Conservation (phyloP, 2,113 vertebrate genomes). For the Chinchilla lanigera region DNA sequence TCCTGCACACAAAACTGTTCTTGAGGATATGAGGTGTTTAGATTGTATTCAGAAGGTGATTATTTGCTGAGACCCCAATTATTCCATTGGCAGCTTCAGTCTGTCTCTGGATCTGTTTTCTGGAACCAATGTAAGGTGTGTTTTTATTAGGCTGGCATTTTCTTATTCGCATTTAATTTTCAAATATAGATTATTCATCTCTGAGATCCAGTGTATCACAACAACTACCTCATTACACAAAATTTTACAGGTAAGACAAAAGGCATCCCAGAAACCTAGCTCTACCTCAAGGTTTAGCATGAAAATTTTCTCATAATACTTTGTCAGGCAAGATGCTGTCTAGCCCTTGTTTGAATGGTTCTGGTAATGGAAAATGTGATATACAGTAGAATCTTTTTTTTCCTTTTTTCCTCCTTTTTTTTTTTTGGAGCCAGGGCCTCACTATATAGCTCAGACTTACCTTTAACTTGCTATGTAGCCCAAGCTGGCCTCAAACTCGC, state of each 20-base stretch:
- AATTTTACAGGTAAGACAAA: neutral
- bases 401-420: too few relatives aligned
- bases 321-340: neutral
- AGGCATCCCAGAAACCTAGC: neutral
- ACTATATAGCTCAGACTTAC: neutral
- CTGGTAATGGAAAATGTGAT: neutral
- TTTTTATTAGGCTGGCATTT: neutral
- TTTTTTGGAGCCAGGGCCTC: neutral
- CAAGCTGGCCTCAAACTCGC: neutral
- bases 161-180: constrained; percentile 6
- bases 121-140: neutral
- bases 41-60: neutral
- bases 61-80: neutral
- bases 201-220: neutral
- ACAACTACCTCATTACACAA: neutral
- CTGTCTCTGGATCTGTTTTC: neutral
- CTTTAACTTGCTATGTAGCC: neutral
- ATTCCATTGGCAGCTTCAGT: neutral
- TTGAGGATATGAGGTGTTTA: neutral
- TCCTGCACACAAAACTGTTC: neutral
- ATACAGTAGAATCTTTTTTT: neutral
- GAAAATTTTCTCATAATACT: neutral
- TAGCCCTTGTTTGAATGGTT: neutral
- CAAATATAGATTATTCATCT: neutral
- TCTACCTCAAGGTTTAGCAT: neutral